Evolutionary conservation across 1,140 invertebrate species (phyloP), one percentile per base, ranked within the genome.

Genomic region (Pseudoatta argentina): DNA sequence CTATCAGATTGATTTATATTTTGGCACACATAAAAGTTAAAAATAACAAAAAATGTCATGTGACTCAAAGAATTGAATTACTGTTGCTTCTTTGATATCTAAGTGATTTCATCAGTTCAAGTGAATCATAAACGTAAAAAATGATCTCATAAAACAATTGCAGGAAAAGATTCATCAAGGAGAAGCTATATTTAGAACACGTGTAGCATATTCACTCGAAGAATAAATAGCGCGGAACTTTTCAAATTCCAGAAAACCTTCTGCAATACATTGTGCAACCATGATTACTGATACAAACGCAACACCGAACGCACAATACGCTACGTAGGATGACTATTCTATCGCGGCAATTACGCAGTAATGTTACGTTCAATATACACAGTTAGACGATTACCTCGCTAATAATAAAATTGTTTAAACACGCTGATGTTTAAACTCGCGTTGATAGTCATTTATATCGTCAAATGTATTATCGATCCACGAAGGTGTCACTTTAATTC

Each of bases 361-460:
- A 83, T 34, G 79, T 59, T 61, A 82, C 67, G 67, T 73, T 63
- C 69, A 34, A 73, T 75, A 30, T 44, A 83, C 79, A 75, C 69
- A 44, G 69, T 75, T 61, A 48, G 55, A 7, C 55, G 69, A 73
- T 75, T 61, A 75, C 30, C 39, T 51, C 39, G 55, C 69, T 75
- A 82, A 83, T 83, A 57, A 30, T 59, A 73, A 30, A 39, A 61
- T 73, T 75, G 79, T 81, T 69, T 81, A 81, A 79, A 69, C 30
- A 3, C 21, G 16, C 30, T 51, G 12, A 51, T 51, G 21, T 30
- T 55, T 71, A 81, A 81, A 55, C 64, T n/a, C 44, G n/a, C n/a
- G 34, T 34, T 39, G 44, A 53, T 39, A 53, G n/a, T 16, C 77
- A 30, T 39, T 67, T 79, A 14, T 55, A 51, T 59, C 14, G 44